Evolutionary conservation across 37 sponge, comb jelly and placozoan species (phyloP).

Genomic region (Lycopodina hypogea): DNA sequence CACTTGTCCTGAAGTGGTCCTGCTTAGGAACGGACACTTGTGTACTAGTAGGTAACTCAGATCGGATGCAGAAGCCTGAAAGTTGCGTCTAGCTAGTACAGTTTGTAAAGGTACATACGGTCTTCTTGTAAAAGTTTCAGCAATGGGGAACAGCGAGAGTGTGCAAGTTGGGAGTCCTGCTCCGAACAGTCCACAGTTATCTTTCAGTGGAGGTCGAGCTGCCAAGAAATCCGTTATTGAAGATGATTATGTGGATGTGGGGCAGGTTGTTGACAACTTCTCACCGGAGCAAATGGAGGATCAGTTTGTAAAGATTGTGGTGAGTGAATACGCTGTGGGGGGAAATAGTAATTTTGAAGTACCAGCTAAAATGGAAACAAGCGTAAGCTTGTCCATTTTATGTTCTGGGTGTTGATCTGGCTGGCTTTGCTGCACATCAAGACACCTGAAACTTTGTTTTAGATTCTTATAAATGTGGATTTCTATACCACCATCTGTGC

Average conservation of each 20-base stretch:
- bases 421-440: too few species aligned
- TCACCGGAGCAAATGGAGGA: constrained; percentile 13
- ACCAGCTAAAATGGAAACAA: background rate
- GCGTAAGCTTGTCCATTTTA: too few species aligned
- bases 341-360: background rate
- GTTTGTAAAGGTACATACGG: too few species aligned
- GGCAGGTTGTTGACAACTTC: background rate
- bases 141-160: background rate
- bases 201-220: background rate
- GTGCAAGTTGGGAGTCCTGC: background rate
- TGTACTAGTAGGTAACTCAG: too few species aligned
- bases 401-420: too few species aligned
- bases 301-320: constrained; percentile 14
- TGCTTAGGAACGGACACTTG: too few species aligned
- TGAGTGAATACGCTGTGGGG: background rate
- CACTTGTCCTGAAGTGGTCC: too few species aligned
- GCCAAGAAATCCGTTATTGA: background rate
- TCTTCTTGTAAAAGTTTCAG: background rate
- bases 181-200: background rate
- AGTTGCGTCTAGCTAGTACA: too few species aligned
- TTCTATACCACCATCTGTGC: too few species aligned
- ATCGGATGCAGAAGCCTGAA: too few species aligned
- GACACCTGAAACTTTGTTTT: too few species aligned
- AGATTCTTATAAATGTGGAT: too few species aligned
- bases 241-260: constrained; percentile 23